Base-by-base conservation (phyloP, 2,888 invertebrate species). In the Drosophila tripunctata region DNA sequence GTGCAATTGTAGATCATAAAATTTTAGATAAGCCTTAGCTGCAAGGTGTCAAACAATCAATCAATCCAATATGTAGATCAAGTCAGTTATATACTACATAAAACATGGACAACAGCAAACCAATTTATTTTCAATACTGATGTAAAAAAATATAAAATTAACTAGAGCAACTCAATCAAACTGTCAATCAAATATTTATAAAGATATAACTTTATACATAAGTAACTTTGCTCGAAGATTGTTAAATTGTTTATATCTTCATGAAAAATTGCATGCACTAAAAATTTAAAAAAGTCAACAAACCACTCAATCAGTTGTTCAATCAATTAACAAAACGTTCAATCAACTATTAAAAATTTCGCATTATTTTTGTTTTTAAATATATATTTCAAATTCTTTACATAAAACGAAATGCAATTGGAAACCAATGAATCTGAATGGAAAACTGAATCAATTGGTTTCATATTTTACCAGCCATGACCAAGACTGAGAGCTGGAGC, bases 401-500 rank as follows among this genome's bases (percentile, higher is more conserved):
- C 17, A 30, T 41, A 60, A 64, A 66, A 74, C 47, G 58, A 71
- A 64, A 67, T 43, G 70, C 60, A 58, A 62, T 58, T 38, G 19
- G 10, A 51, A 24, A 35, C 0, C 6, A 3, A 21, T 4, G 52
- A 43, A 43, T 41, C 15, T 15, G n/a, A 8, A 19, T 8, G 8
- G 27, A n/a, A n/a, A n/a, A n/a, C n/a, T n/a, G 19, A 17, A n/a
- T 12, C 1, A 8, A 12, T 10, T 12, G 22, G 12, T 4, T n/a
- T 21, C n/a, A 12, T 6, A 5, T 0, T n/a, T 81, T 90, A 89
- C 89, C 89, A 89, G 58, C 87, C 89, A 78, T 90, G 89, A 14
- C 75, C 56, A 8, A 50, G 52, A 22, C 52, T 33, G 43, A 12
- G 4, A 41, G 95, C 95, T 3, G 94, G 82, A 31, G 77, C 90